phyloP scores from a whole-genome alignment of 1,140 invertebrate species.

The Brevipalpus yothersi region DNA sequence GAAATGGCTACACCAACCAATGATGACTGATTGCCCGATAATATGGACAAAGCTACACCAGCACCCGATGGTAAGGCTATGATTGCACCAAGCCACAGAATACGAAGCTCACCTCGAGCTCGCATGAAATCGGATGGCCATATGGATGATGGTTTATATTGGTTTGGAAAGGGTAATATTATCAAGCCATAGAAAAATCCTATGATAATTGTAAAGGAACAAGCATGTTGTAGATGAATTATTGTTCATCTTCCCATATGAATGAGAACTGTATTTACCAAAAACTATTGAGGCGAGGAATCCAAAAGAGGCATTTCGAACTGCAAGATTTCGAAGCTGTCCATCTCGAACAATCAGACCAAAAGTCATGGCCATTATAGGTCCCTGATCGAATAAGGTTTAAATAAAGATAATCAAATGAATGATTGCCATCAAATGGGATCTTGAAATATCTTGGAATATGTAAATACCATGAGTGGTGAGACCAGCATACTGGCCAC shows the following conservation, averaged over 20 bases:
- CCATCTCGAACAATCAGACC: slow-evolving; percentile 49
- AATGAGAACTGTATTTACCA: too few species aligned
- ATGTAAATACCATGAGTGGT: slow-evolving; percentile 42
- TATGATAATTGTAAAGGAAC: slow-evolving; percentile 12
- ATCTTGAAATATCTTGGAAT: neutral
- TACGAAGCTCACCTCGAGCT: slow-evolving; percentile 31
- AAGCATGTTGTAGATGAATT: too few species aligned
- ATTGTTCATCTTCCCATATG: too few species aligned
- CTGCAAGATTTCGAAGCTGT: slow-evolving; percentile 32
- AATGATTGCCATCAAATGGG: neutral
- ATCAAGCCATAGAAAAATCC: slow-evolving; percentile 54
- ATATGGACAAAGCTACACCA: slow-evolving; percentile 55
- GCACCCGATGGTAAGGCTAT: slow-evolving; percentile 44
- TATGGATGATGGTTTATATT: slow-evolving; percentile 35
- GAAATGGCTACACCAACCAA: slow-evolving; percentile 69
- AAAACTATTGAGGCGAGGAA: neutral
- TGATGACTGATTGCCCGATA: slow-evolving; percentile 56
- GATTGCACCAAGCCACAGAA: slow-evolving; percentile 36
- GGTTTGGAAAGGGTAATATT: slow-evolving; percentile 35
- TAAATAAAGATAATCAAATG: too few species aligned
- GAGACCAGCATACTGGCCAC: slow-evolving; percentile 67
- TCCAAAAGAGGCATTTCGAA: slow-evolving; percentile 35
- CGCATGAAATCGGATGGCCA: slow-evolving; percentile 64
- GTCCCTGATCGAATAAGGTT: neutral
- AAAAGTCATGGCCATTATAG: slow-evolving; percentile 59